Conservation (phyloP, 2,113 vertebrate genomes). For the Ceyx melanurus region DNA sequence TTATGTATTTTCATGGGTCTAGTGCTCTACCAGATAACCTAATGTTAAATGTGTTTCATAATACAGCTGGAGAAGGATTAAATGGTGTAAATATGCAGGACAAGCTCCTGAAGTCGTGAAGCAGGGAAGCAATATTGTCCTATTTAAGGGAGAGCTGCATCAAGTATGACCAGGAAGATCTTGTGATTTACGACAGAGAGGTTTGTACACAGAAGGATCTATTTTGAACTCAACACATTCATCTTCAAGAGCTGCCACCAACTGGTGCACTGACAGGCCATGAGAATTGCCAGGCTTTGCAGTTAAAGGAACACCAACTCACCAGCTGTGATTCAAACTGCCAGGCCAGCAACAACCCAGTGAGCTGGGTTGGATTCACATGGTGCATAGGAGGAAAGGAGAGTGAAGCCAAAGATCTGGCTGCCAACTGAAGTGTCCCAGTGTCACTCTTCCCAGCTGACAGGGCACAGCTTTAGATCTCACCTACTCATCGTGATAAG, state of each 20-base stretch:
- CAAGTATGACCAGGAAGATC: slow-evolving; percentile 35
- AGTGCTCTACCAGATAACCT: neutral
- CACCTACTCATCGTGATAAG: neutral
- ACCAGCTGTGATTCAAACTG: slow-evolving; percentile 41
- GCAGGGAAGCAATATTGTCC: neutral
- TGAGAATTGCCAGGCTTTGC: slow-evolving; percentile 36
- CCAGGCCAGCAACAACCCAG: neutral
- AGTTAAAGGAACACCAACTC: slow-evolving; percentile 60
- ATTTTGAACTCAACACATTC: neutral
- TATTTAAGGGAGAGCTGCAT: slow-evolving; percentile 26
- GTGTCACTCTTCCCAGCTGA: neutral
- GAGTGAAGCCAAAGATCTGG: neutral
- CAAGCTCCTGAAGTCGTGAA: neutral
- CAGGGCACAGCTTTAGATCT: neutral
- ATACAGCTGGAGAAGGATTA: neutral
- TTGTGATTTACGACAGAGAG: neutral
- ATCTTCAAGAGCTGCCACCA: slow-evolving; percentile 26
- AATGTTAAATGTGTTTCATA: neutral
- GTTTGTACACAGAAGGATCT: slow-evolving; percentile 31
- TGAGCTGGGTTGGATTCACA: neutral
- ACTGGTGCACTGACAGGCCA: slow-evolving; percentile 39
- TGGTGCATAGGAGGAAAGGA: neutral
- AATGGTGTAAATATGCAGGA: neutral
- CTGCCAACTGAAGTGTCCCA: neutral
- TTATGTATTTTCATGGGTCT: neutral